phyloP scores from a whole-genome alignment of 1,140 invertebrate genomes.

The Drosophila ananassae region DNA sequence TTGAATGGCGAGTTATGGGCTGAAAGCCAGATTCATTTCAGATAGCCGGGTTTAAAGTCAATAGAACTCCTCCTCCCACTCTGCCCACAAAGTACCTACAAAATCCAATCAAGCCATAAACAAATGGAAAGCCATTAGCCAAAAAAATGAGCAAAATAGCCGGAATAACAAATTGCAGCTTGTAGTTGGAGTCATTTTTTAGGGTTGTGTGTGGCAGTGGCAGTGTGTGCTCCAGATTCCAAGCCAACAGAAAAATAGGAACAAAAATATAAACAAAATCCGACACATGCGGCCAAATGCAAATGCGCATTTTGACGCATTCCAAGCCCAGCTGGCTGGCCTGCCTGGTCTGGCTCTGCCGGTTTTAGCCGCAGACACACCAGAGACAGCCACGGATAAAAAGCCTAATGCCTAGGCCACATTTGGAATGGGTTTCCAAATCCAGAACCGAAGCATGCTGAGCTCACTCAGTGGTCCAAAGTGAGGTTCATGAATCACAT shows the following conservation, averaged over 20 bases:
- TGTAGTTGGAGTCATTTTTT: slow-evolving; percentile 42
- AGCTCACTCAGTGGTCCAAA: too few species aligned
- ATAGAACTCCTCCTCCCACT: background rate
- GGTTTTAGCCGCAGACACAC: slow-evolving; percentile 37
- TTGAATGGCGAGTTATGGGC: slow-evolving; percentile 20
- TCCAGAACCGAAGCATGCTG: background rate
- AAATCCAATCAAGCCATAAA: slow-evolving; percentile 45
- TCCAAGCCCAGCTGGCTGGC: slow-evolving; percentile 51
- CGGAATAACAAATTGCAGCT: slow-evolving; percentile 43
- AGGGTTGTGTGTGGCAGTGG: slow-evolving; percentile 12
- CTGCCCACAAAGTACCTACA: slow-evolving; percentile 1
- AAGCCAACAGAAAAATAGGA: slow-evolving; percentile 1
- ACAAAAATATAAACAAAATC: slow-evolving; percentile 28
- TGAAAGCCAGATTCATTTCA: slow-evolving; percentile 14
- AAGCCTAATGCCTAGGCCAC: slow-evolving; percentile 20
- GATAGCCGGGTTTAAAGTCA: background rate
- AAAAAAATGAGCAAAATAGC: slow-evolving; percentile 30
- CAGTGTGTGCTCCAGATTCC: slow-evolving; percentile 33
- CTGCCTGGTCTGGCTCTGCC: slow-evolving; percentile 13
- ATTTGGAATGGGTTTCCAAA: slow-evolving; percentile 34
- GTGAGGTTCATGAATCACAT: background rate
- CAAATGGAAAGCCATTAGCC: slow-evolving; percentile 46
- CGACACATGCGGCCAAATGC: slow-evolving; percentile 50
- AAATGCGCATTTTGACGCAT: slow-evolving; percentile 55
- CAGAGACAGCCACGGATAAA: slow-evolving; percentile 28